phyloP scores from a whole-genome alignment of 2,888 invertebrate species.

The Pachymerium ferrugineum region DNA sequence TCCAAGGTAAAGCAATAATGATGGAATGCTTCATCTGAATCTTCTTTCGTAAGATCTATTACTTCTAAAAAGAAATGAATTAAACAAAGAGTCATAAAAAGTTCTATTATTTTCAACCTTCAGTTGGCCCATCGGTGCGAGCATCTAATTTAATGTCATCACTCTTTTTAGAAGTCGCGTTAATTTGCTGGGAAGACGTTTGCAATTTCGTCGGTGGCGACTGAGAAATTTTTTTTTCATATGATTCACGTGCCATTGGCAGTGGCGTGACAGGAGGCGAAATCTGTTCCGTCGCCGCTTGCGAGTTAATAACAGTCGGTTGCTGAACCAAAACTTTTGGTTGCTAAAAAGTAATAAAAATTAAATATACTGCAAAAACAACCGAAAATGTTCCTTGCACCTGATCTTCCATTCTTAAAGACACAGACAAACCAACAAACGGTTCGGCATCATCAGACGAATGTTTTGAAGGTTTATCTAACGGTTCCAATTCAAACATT shows the following conservation, averaged over 20 bases:
- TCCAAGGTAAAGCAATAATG: conserved; percentile 38
- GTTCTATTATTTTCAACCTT: background rate
- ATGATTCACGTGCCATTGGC: background rate
- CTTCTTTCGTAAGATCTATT: background rate
- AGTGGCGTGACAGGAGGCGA: background rate
- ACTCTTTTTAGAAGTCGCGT: too few species aligned
- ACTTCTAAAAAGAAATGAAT: background rate
- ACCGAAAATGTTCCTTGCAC: background rate
- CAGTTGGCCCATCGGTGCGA: background rate
- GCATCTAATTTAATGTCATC: background rate
- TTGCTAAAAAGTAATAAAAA: background rate
- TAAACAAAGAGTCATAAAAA: background rate
- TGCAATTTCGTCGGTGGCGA: conserved; percentile 11
- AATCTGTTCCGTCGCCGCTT: background rate
- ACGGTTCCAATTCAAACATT: conserved; percentile 21
- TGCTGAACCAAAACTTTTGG: background rate
- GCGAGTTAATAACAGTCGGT: background rate
- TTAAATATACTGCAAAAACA: background rate
- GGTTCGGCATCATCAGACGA: background rate
- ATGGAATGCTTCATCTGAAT: background rate
- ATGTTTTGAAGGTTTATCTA: background rate
- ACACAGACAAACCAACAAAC: background rate
- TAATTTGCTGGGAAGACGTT: background rate
- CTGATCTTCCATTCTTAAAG: background rate
- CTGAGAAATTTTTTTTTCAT: background rate